Percentiles rank a stretch among this genome's conserved stretches.
These are phyloP conservation scores for Geophilus truncorum DNA, from an alignment of 2,888 invertebrate species.

Conservation along the genomic window DNA sequence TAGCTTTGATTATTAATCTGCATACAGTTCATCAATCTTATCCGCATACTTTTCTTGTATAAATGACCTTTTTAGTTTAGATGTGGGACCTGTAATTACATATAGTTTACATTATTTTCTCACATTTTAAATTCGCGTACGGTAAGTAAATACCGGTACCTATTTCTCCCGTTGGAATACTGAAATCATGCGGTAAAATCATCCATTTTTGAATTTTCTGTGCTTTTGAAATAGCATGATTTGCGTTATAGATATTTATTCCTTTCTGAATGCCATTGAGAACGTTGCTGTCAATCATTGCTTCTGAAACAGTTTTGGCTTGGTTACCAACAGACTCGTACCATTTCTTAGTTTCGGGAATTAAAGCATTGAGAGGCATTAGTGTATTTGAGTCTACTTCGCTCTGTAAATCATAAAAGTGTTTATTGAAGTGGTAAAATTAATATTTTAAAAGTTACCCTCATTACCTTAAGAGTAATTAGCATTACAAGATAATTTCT, in stretches of 20 bases:
- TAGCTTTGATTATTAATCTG: too few species aligned
- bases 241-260: conserved; percentile 42
- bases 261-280: not conserved
- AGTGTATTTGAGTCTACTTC: conserved; percentile 65
- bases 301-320: conserved; percentile 50
- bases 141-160: conserved; percentile 43
- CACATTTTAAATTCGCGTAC: too few species aligned
- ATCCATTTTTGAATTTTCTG: conserved; percentile 25
- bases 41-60: too few species aligned
- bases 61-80: too few species aligned
- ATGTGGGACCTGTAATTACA: too few species aligned
- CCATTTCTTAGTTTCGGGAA: conserved; percentile 64
- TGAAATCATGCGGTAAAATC: conserved; percentile 28
- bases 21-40: too few species aligned
- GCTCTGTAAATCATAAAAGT: not conserved
- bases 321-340: conserved; percentile 57
- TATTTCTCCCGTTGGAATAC: conserved; percentile 26
- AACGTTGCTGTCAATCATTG: too few species aligned
- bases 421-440: not conserved
- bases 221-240: conserved; percentile 29
- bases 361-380: conserved; percentile 65
- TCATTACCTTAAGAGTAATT: conserved; percentile 72
- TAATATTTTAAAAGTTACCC: not conserved
- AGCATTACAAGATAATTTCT: conserved; percentile 79
- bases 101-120: too few species aligned